Evolutionary conservation across 2,797 vertebrate species (phyloP), one percentile per base, ranked within the genome.

Genomic region (Oophaga sylvatica): DNA sequence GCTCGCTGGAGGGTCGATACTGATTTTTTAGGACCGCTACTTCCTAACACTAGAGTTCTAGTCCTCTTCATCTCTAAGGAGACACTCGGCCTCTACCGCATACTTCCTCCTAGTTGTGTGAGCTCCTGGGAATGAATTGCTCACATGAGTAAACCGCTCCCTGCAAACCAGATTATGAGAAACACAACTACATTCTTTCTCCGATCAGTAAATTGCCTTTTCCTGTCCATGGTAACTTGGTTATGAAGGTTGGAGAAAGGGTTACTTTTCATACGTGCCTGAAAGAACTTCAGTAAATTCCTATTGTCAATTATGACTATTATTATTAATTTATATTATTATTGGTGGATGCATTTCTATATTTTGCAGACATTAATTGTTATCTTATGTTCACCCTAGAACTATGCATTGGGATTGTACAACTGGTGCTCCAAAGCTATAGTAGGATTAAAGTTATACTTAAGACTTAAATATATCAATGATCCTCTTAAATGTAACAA

Each of bases 381-480:
- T 4, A 41, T 53, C 48, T 0, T 53, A 53, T 53, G 11, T 53
- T 53, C 11, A 10, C 8, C 1, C 11, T 7, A 53, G 48, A 11
- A 41, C 68, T 19, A n/a, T 7, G 20, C 7, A 53, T 10, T 12
- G 17, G 16, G 80, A 11, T 53, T 81, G 17, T 53, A 11, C 35
- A 63, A 67, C 17, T 48, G 22, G 16, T 0, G 62, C 63, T 81
- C 20, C 35, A 65, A n/a, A 65, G 31, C 35, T 45, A 26, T 16
- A 26, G 35, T 17, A 48, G 60, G 79, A 81, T 81, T 65, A 81
- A 81, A 35, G 31, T 63, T 70, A 65, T n/a, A 65, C 22, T 63
- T 29, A 71, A 71, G 79, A 62, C 60, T 80, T 80, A 45, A 22
- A 80, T 45, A 41, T 22, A 62, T 80, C 78, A 80, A 48, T 62